These are phyloP conservation scores for Acyrthosiphon pisum DNA, from an alignment of 1,140 invertebrate species.

Conservation along the genomic window DNA sequence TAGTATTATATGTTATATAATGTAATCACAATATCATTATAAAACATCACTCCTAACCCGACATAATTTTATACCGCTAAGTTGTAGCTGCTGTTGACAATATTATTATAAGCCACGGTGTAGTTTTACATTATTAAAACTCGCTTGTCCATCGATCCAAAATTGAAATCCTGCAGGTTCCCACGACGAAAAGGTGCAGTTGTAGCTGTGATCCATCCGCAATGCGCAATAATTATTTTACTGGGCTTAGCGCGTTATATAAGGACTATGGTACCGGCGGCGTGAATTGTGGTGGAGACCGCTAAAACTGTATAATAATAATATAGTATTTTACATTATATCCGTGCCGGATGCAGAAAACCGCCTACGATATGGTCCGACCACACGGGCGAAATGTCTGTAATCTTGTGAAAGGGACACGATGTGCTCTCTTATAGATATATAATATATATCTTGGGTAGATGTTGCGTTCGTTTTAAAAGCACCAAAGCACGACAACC, in stretches of 20 bases:
- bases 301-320: not conserved
- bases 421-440: not conserved
- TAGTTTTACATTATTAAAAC: not conserved
- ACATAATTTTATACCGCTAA: not conserved
- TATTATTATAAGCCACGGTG: too few relatives aligned
- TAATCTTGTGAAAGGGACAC: not conserved
- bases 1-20: too few relatives aligned
- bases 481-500: not conserved
- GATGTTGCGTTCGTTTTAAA: not conserved
- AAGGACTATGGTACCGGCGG: not conserved
- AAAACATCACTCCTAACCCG: too few relatives aligned
- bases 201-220: not conserved
- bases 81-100: not conserved
- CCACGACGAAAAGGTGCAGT: not conserved
- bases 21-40: too few relatives aligned
- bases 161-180: not conserved
- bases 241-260: not conserved
- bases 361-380: not conserved
- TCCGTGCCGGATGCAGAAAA: not conserved
- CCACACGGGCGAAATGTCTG: not conserved
- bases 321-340: not conserved
- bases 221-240: slow-evolving; percentile 2
- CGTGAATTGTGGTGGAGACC: not conserved
- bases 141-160: not conserved
- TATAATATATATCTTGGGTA: not conserved